Evolutionary conservation across 2,888 invertebrate species (phyloP).

Genomic region (Zygothrica quintamaculata): DNA sequence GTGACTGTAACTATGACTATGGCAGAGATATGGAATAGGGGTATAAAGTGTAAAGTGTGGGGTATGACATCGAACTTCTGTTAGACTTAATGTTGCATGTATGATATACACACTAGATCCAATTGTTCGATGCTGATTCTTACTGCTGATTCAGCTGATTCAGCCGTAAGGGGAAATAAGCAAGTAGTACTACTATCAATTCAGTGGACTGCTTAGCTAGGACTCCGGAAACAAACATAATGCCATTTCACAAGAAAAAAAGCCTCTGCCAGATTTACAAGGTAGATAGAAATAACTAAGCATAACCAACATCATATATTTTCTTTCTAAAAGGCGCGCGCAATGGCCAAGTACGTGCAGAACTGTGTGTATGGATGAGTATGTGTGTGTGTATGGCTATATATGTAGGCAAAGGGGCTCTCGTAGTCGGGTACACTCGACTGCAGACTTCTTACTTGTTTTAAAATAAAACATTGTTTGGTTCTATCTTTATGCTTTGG

Average conservation of each 20-base stretch:
- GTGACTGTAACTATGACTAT: too few species aligned
- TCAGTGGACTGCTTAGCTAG: slow-evolving; percentile 12
- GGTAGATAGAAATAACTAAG: too few species aligned
- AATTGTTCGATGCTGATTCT: slow-evolving; percentile 32
- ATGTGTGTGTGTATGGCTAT: too few species aligned
- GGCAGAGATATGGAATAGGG: background rate
- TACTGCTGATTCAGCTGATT: slow-evolving; percentile 38
- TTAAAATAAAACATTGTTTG: too few species aligned
- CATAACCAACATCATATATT: too few species aligned
- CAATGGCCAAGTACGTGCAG: too few species aligned
- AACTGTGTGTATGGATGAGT: too few species aligned
- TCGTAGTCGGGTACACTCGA: too few species aligned
- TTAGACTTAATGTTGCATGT: slow-evolving; percentile 57
- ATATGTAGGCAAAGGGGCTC: too few species aligned
- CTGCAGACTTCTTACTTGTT: too few species aligned
- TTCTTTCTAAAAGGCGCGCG: too few species aligned
- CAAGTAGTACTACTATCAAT: background rate
- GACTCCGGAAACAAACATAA: slow-evolving; percentile 23
- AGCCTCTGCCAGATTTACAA: background rate
- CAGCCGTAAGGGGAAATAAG: background rate
- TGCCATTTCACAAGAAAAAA: slow-evolving; percentile 24
- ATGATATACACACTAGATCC: slow-evolving; percentile 48
- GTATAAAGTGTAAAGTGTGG: background rate
- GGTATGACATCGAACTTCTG: slow-evolving; percentile 10
- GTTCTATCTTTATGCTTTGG: too few species aligned